Evolutionary conservation across 2,113 vertebrate species (phyloP), one percentile per base, ranked within the genome.

Genomic region (Melanerpes formicivorus): DNA sequence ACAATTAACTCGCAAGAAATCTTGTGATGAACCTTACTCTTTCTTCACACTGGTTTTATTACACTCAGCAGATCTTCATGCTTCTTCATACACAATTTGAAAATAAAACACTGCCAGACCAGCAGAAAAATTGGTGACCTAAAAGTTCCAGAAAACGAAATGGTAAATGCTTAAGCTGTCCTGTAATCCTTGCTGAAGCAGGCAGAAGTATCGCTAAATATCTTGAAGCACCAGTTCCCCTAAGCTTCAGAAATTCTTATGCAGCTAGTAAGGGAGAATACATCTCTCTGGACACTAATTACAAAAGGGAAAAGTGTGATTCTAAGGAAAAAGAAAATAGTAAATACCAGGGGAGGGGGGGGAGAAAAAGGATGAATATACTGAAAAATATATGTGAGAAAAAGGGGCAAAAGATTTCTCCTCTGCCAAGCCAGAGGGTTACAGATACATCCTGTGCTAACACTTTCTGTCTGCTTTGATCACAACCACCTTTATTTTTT

Each of bases 71-170:
- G 52, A 85, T 82, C 63, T 72, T 93, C 86, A 72, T 65, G 73
- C 74, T 93, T 30, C 14, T 30, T 89, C 52, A 11, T 58, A 23
- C 30, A 89, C 34, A 67, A 90, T 46, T 59, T 64, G 81, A 85
- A 87, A 82, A 87, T 64, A 82, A 93, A 91, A 12, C 40, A 69
- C 42, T 82, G 29, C 18, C 76, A 86, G 86, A 74, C 87, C 96
- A 96, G 95, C 73, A 94, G 87, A 77, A 34, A 87, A 76, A 90
- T n/a, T 14, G 75, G 79, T 80, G 92, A 93, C 71, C 60, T 85
- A 30, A 87, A 92, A 83, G 77, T 80, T 94, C 75, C 88, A 90
- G 91, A 80, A 93, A 96, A 85, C 23, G 50, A 96, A 96, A 95
- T 93, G 13, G 86, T 91, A 86, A 44, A 69, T 92, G 66, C 37